Base-by-base conservation (phyloP, 2,797 vertebrate species). In the Leptoclinus maculatus region DNA sequence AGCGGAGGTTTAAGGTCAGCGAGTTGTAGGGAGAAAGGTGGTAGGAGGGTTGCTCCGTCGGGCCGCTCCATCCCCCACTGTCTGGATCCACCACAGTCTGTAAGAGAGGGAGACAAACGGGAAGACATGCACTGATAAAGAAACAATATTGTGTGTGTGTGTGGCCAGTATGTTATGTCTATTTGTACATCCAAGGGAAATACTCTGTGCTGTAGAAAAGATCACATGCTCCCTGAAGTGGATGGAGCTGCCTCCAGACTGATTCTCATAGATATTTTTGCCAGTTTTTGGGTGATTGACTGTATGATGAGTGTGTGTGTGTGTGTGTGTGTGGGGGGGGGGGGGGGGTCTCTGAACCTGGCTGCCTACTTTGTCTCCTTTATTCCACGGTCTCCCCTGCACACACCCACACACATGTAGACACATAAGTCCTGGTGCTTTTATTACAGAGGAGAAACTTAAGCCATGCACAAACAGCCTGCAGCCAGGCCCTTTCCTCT, bases 401-500 rank as follows among this genome's bases (percentile, higher is more conserved):
- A 45, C 27, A 45, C 79, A 74, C 83, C 19, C 82, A 82, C 73
- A 84, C 87, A 85, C 79, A 83, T 36, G 70, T 63, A 70, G 66
- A 86, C 79, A 66, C 80, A 78, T 23, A 88, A 81, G 76, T 80
- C 66, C 76, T 39, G 49, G 69, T 88, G 85, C 86, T 94, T 94
- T 94, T 91, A 93, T 94, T 92, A 89, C 88, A 76, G 76, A 77
- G 81, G 56, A 92, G 94, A 95, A 94, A 95, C 90, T 43, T 78
- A 89, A 95, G 86, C 90, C 87, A 68, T 91, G 89, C 89, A 91
- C 91, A 92, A 92, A 95, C 90, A 94, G 91, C 91, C 90, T 65
- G 66, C 83, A 88, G 92, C 84, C 69, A 65, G 86, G 49, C 76
- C 58, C 72, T 74, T 58, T 86, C 82, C 82, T 79, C 88, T 91